Conservation (phyloP, 2,113 vertebrate genomes). For the Albula glossodonta region DNA sequence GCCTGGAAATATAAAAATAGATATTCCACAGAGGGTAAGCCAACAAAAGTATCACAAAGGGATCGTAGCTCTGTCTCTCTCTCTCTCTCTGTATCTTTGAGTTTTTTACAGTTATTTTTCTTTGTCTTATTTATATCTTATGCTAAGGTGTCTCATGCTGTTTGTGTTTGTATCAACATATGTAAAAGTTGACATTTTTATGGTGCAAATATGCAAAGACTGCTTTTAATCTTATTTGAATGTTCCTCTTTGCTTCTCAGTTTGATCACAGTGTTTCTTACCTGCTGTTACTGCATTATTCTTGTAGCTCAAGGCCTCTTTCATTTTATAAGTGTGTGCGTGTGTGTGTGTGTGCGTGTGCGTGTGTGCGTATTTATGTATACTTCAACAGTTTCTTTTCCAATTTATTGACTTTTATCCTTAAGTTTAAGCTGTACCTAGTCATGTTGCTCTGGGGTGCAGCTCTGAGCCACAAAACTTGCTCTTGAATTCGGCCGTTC, state of each 20-base stretch:
- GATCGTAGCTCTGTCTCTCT: neutral
- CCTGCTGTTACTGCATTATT: neutral
- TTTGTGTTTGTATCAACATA: neutral
- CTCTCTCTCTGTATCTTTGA: neutral
- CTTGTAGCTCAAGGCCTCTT: constrained; percentile 56
- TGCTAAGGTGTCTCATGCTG: neutral
- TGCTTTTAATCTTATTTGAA: neutral
- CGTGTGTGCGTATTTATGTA: too few species aligned
- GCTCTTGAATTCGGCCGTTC: too few species aligned
- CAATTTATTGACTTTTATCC: too few species aligned
- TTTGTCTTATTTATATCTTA: neutral
- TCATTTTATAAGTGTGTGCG: constrained; percentile 63
- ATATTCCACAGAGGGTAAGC: neutral
- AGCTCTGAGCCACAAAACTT: too few species aligned
- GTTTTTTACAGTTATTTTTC: neutral
- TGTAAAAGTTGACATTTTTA: constrained; percentile 40
- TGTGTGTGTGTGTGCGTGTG: neutral
- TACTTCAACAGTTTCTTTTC: too few species aligned
- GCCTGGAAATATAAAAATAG: neutral
- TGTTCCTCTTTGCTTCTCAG: constrained; percentile 42
- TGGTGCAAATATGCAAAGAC: neutral
- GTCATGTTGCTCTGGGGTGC: too few species aligned
- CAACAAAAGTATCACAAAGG: neutral
- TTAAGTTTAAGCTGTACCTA: too few species aligned
- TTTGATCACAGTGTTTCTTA: constrained; percentile 54